Evolutionary conservation across 1,140 invertebrate genomes (phyloP), one percentile per base, ranked within the genome.

Genomic region (Caenorhabditis brenneri): DNA sequence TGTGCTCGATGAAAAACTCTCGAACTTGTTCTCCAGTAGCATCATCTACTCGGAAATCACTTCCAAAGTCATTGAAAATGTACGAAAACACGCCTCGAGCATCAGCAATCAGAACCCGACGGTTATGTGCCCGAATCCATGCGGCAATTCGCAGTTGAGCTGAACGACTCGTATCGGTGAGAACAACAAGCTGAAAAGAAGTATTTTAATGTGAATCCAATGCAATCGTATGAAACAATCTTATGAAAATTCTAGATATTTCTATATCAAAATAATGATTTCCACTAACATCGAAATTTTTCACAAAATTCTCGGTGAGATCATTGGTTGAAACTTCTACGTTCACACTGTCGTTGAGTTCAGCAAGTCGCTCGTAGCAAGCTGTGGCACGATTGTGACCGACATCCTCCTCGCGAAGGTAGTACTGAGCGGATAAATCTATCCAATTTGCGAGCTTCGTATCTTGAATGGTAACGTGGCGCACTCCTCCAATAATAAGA

Each of bases 381-480:
- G 94, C 94, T 88, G 94, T 93, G 0, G 96, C 97, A 39, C 97
- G 93, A 91, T 98, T 98, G 90, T 95, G 94, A 7, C 97, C 94
- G 87, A 97, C 91, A 90, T 96, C 94, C 16, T 92, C 91, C 91
- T 97, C 94, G 33, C 93, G 94, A 31, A 98, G 91, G 91, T 97
- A 99, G 92, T 97, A 99, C 92, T 98, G 95, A 78, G 92, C 91
- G 16, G 92, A 92, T 1, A 94, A 90, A 90, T 94, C 93, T 81
- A 83, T 65, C 88, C 89, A 91, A 0, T 86, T 85, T 19, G 90
- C 87, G 42, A 87, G 87, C 58, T 89, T 89, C 29, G 88, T 89
- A 92, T 99, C 97, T 91, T 98, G 96, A 85, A 99, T 92, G 53
- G 96, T 97, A 49, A 99, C 97, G 31, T 96, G 97, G 91, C 97